These are phyloP conservation scores for Ascidia mentula DNA, from an alignment of 23 tunicate genomes.

Conservation along the genomic window DNA sequence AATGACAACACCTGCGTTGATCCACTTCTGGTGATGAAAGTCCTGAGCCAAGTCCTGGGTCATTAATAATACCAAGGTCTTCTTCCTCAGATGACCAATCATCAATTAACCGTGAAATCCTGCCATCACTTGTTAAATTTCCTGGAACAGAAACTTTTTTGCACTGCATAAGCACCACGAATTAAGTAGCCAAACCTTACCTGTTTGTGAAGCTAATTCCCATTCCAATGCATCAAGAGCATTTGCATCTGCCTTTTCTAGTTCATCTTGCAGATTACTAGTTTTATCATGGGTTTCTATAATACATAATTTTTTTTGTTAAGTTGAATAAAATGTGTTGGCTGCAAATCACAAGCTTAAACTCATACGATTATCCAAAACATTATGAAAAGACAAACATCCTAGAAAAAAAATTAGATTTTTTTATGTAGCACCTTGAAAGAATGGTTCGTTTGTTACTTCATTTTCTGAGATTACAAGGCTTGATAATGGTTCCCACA, in stretches of 20 bases:
- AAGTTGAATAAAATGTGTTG: no score
- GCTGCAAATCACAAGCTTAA: no score
- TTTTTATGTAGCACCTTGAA: no score
- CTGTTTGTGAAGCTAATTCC: conserved; percentile 88
- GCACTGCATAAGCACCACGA: neutral
- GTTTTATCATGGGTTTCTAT: no score
- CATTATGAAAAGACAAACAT: no score
- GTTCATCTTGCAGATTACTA: conserved; percentile 32
- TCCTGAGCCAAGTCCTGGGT: conserved; percentile 89
- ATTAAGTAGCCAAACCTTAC: conserved; percentile 2
- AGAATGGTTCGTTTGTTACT: no score
- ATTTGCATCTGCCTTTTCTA: conserved; percentile 56
- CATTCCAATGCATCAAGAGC: conserved; percentile 70
- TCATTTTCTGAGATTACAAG: no score
- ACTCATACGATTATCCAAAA: no score
- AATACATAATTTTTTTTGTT: no score
- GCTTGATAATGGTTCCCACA: neutral
- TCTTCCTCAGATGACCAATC: conserved; percentile 91
- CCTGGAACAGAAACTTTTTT: conserved; percentile 10
- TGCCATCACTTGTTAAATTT: conserved; percentile 76
- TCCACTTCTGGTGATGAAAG: conserved; percentile 89
- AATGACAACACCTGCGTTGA: conserved; percentile 12
- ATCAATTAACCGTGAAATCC: conserved; percentile 85
- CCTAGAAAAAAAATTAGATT: no score
- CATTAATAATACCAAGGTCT: conserved; percentile 72